Percentiles rank a stretch among this genome's conserved stretches.
phyloP scores from a whole-genome alignment of 2,888 invertebrate species.

The Chalcis sispes region DNA sequence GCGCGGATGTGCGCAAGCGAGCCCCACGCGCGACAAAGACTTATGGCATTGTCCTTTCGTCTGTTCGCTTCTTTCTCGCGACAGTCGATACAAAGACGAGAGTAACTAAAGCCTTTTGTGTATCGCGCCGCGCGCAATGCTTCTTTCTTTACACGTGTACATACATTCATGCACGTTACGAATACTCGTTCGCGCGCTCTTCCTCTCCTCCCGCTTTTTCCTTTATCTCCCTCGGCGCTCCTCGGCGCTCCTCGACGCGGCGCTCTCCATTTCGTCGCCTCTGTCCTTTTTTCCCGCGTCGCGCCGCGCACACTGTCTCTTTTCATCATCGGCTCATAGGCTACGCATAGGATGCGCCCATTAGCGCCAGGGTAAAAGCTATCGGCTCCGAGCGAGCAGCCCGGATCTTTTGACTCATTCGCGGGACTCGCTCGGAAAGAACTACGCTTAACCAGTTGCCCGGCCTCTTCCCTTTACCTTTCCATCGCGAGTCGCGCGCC shows the following conservation, averaged over 20 bases:
- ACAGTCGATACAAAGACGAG: constrained; percentile 70
- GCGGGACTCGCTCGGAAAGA: constrained; percentile 31
- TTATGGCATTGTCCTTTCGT: constrained; percentile 66
- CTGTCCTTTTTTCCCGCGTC: constrained; percentile 36
- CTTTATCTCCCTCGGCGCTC: constrained; percentile 38
- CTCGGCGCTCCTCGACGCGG: constrained; percentile 2
- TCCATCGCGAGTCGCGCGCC: too few relatives aligned
- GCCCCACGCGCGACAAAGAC: constrained; percentile 60
- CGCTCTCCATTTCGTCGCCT: constrained; percentile 54
- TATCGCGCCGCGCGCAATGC: not conserved
- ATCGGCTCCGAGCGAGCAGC: constrained; percentile 68
- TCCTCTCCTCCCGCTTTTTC: constrained; percentile 36
- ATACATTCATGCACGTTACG: too few relatives aligned
- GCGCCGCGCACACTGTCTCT: constrained; percentile 35
- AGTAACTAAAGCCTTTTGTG: constrained; percentile 61
- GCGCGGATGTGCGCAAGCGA: constrained; percentile 12
- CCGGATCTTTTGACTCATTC: constrained; percentile 63
- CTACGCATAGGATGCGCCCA: constrained; percentile 66
- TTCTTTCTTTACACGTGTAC: constrained; percentile 62
- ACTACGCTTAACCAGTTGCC: too few relatives aligned
- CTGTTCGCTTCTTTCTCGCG: constrained; percentile 67
- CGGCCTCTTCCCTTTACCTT: too few relatives aligned
- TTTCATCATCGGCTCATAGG: constrained; percentile 64
- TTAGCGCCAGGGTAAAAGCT: constrained; percentile 71
- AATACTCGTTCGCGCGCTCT: too few relatives aligned